phyloP scores from a whole-genome alignment of 2,888 invertebrate species.

The Pachycephus smyrnensis region DNA sequence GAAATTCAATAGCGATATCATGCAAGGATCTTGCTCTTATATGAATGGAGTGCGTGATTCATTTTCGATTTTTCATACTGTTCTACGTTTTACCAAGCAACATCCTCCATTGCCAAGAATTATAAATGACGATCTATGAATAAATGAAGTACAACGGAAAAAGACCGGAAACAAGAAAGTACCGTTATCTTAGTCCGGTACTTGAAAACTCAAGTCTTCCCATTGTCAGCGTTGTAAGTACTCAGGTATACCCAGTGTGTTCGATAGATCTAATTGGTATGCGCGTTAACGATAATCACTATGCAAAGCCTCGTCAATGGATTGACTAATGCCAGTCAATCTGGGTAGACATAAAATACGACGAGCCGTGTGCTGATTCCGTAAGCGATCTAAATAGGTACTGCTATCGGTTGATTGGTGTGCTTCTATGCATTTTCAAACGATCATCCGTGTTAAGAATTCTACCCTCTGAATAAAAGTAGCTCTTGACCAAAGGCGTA shows the following conservation, averaged over 20 bases:
- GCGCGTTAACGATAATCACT: neutral
- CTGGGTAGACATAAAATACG: neutral
- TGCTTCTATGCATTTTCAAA: slow-evolving; percentile 26
- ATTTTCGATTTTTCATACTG: neutral
- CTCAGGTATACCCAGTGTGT: neutral
- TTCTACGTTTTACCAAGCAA: neutral
- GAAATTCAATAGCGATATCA: neutral
- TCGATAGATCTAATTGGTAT: neutral
- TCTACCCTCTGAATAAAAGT: slow-evolving; percentile 28
- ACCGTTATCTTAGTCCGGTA: neutral
- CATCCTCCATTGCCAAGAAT: neutral
- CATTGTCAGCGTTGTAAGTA: neutral
- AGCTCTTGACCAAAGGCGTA: slow-evolving; percentile 16
- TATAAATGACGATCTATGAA: neutral
- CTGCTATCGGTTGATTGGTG: slow-evolving; percentile 27
- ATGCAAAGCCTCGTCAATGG: neutral
- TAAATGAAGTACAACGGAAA: neutral
- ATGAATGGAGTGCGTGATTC: neutral
- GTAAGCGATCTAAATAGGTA: slow-evolving; percentile 11
- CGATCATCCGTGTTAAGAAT: slow-evolving; percentile 15
- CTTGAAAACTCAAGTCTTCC: neutral
- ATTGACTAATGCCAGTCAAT: neutral
- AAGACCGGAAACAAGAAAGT: neutral
- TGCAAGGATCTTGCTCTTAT: neutral
- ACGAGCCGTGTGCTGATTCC: slow-evolving; percentile 1